Evolutionary conservation across 2,888 invertebrate genomes (phyloP).

Genomic region (Drosophila gaucha): DNA sequence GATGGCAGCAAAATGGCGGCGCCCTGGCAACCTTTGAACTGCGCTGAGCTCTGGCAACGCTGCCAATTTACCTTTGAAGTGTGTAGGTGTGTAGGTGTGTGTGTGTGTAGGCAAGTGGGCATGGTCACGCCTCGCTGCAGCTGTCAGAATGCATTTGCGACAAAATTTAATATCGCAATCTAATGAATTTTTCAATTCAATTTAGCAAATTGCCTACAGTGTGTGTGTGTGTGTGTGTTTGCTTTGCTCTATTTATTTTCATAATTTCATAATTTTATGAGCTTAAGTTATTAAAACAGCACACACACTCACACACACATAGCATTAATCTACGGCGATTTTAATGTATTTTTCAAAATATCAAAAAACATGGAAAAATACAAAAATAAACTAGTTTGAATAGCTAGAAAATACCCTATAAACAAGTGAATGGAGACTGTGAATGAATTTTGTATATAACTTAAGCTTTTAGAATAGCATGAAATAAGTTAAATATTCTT

Average conservation of each 20-base stretch:
- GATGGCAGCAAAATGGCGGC: constrained; percentile 44
- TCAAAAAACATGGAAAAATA: constrained; percentile 18
- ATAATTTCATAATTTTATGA: constrained; percentile 73
- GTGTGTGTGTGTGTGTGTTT: constrained; percentile 18
- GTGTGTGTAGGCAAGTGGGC: constrained; percentile 24
- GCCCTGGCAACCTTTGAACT: constrained; percentile 74
- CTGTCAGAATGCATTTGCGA: constrained; percentile 58
- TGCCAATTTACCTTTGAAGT: constrained; percentile 34
- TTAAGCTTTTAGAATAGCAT: not conserved
- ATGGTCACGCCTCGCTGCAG: constrained; percentile 54
- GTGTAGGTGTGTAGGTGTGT: constrained; percentile 4
- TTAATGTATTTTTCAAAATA: constrained; percentile 36
- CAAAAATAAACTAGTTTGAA: not conserved
- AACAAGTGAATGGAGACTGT: not conserved
- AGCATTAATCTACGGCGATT: constrained; percentile 28
- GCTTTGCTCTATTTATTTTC: constrained; percentile 70
- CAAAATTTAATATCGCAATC: constrained; percentile 37
- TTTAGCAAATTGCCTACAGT: constrained; percentile 43
- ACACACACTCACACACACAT: constrained; percentile 22
- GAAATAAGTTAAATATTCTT: not conserved
- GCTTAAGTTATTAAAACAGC: constrained; percentile 78
- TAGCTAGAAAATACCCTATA: constrained; percentile 14
- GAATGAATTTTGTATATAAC: no score
- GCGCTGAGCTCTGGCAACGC: constrained; percentile 33
- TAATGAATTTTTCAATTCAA: constrained; percentile 60